Evolutionary conservation across 2,888 invertebrate species (phyloP), one percentile per base, ranked within the genome.

Genomic region (Agrypnus murinus): DNA sequence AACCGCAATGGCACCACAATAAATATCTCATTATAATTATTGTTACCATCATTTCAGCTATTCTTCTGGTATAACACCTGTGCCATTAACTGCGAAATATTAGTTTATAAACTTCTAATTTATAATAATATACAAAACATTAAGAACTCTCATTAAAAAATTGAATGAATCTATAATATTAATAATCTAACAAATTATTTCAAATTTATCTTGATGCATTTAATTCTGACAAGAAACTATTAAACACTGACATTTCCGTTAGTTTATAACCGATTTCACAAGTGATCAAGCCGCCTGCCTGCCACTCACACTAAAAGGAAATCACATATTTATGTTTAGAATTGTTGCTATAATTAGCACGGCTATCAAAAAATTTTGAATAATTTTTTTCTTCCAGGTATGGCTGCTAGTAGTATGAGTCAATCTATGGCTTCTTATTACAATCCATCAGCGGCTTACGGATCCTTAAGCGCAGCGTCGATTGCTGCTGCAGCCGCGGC

Each of bases 341-440:
- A 25, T 25, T 25, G 25, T 25, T 25, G 25, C 25, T 25, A 25
- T 25, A 25, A 25, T 25, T 25, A 25, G 25, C 25, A 25, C 25
- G 3, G 25, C 25, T 25, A 25, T 25, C 2, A 25, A 25, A 25
- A 25, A 25, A 3, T 25, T 5, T 25, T 2, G 2, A 40, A n/a
- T 40, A n/a, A 12, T 1, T 6, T 34, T 14, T 55, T 55, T 36
- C 7, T 55, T 55, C 5, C 55, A 92, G 92, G 92, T 66, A 92
- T 93, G 92, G 91, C 91, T 0, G 90, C 91, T 0, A 85, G 85
- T 69, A 86, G 88, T 32, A 92, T 92, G 91, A 89, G 90, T 14
- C 92, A 92, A 81, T 90, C 91, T 15, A 92, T 92, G 91, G 91
- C 91, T 45, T 87, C 83, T 80, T 93, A 93, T 84, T 93, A 93